Evolutionary conservation across 2,113 vertebrate species (phyloP), one percentile per base, ranked within the genome.

Genomic region (Aptenodytes forsteri): DNA sequence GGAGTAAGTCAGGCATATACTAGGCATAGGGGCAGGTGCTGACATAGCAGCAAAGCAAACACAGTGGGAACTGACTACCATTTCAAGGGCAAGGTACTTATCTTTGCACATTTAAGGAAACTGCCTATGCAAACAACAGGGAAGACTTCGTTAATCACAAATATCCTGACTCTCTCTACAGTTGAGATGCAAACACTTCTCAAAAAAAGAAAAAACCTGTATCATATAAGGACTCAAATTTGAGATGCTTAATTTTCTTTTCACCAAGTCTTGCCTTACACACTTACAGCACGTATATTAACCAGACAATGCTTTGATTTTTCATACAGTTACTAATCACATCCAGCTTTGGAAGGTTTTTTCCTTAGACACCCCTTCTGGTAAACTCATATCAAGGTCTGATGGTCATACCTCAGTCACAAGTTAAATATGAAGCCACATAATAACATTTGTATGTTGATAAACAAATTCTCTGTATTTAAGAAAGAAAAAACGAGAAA

Each of bases 371-470:
- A 21, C 0, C 3, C 16, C 9, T 80, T 52, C 26, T n/a, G 13
- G n/a, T 5, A 89, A 86, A 55, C 8, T 20, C 5, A 0, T 13
- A 54, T 18, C 34, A 64, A 81, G 21, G 16, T 46, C 61, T 69
- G 26, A 72, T 20, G 4, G 13, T 2, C 8, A 1, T 13, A 47
- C 11, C 13, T 30, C 62, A 46, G 54, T 27, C 15, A 44, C 2
- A 85, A 46, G 16, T 14, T 36, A 84, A 67, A 59, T 3, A 54
- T 1, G 5, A 79, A 87, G 5, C 6, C 62, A 80, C 1, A 8
- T 15, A 73, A 7, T 10, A 75, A 29, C 1, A 0, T 7, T 5
- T 29, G 1, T 7, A 42, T 1, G 2, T 10, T 50, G 32, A 73
- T 23, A 46, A 77, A 71, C 7, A 71, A 78, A 52, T 54, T 34